Base-by-base conservation (phyloP, 2,888 invertebrate genomes). In the Choristoneura rosaceana region DNA sequence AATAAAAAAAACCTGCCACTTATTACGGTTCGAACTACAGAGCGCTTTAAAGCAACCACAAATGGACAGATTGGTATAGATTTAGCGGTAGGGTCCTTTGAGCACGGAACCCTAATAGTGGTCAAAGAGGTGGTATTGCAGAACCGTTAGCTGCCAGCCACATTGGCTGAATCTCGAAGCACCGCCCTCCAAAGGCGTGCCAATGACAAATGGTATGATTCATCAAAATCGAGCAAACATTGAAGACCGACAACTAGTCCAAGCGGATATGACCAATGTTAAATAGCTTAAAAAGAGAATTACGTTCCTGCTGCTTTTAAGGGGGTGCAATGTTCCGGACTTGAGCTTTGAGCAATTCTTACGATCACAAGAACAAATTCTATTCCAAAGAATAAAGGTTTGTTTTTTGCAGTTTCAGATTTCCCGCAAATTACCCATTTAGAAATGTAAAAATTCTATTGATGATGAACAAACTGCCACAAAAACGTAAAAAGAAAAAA, bases 111-210 rank as follows among this genome's bases (percentile, higher is more conserved):
- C 25, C 25, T 25, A 55, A 34, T 55, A 33, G 50, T 47, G 25
- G 45, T 41, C 58, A 68, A 68, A 41, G 71, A 55, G 71, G 68
- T 55, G 67, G 52, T 8, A 59, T 33, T n/a, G 34, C 9, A 55
- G 10, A 5, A 62, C 71, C 67, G 71, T 71, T 71, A 71, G 38
- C 62, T 55, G 15, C 33, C 71, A 67, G 62, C 67, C 71, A 71
- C 68, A 68, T 68, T 68, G 71, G 68, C 25, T 47, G 47, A n/a
- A 62, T 15, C 47, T 17, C 43, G 15, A 7, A 14, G 71, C 55
- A 50, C 71, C 71, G 71, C 71, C 68, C 59, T 69, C 63, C 41
- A 38, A 47, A 71, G 71, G 71, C 71, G 62, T 38, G 45, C 63
- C 63, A 62, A 50, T 71, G 47, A 62, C 63, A 63, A 47, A 15